Evolutionary conservation across 2,113 vertebrate species (phyloP).

Genomic region (Notarius quadriscutis): DNA sequence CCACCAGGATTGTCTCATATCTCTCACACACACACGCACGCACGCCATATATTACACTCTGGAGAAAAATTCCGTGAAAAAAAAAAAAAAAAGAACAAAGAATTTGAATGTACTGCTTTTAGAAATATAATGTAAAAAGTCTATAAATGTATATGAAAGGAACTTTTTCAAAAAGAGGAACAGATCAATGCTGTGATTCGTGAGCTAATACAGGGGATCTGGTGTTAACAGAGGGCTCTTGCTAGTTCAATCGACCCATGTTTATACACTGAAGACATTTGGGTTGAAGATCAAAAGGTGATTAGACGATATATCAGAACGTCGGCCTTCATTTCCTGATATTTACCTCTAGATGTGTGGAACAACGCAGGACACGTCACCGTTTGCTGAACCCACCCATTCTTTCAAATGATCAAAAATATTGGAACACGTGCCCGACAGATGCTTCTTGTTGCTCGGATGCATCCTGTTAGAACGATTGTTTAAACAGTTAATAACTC

Average conservation of each 20-base stretch:
- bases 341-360: background rate
- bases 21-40: constrained; percentile 7
- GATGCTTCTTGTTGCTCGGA: too few species aligned
- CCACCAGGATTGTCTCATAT: constrained; percentile 15
- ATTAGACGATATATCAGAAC: background rate
- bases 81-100: background rate
- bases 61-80: background rate
- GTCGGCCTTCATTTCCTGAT: background rate
- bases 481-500: too few species aligned
- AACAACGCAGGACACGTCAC: background rate
- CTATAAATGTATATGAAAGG: background rate
- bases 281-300: background rate
- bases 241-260: background rate
- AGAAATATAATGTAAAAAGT: background rate
- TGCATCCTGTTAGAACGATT: too few species aligned
- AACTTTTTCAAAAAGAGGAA: background rate
- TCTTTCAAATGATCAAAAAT: background rate
- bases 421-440: too few species aligned
- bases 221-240: background rate
- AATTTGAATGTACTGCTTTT: background rate
- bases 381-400: background rate
- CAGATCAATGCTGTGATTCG: background rate
- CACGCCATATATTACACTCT: background rate
- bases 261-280: background rate
- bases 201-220: background rate